Conservation (phyloP, 2,113 vertebrate species). For the Tichodroma muraria region DNA sequence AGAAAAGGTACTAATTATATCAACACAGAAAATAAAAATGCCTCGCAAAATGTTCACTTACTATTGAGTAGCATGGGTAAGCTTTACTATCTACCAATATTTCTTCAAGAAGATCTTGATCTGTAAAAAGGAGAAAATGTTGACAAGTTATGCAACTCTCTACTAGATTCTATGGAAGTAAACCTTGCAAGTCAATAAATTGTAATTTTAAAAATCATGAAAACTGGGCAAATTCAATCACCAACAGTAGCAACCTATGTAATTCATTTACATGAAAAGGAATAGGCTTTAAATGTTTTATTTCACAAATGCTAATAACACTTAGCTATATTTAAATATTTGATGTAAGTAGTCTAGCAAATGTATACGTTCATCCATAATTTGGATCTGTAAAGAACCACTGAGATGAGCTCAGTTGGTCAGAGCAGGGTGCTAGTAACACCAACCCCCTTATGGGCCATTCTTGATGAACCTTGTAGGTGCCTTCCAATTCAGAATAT, state of each 20-base stretch:
- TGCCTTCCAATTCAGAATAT: not conserved
- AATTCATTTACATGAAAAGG: not conserved
- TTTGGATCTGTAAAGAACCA: not conserved
- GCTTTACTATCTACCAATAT: slow-evolving; percentile 81
- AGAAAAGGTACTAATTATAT: not conserved
- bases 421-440: not conserved
- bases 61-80: slow-evolving; percentile 75
- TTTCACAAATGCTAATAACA: not conserved
- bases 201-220: not conserved
- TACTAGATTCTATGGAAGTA: not conserved
- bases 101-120: slow-evolving; percentile 89
- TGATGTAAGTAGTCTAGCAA: not conserved
- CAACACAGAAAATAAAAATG: not conserved
- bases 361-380: not conserved
- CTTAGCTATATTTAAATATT: not conserved
- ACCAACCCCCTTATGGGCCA: not conserved
- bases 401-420: not conserved
- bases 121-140: slow-evolving; percentile 65
- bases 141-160: not conserved
- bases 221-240: not conserved
- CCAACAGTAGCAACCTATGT: not conserved
- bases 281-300: not conserved
- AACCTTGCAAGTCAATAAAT: not conserved
- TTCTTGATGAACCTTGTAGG: not conserved
- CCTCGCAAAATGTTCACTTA: slow-evolving; percentile 67